Conservation (phyloP, 1,140 invertebrate species). For the Nylanderia fulva region DNA sequence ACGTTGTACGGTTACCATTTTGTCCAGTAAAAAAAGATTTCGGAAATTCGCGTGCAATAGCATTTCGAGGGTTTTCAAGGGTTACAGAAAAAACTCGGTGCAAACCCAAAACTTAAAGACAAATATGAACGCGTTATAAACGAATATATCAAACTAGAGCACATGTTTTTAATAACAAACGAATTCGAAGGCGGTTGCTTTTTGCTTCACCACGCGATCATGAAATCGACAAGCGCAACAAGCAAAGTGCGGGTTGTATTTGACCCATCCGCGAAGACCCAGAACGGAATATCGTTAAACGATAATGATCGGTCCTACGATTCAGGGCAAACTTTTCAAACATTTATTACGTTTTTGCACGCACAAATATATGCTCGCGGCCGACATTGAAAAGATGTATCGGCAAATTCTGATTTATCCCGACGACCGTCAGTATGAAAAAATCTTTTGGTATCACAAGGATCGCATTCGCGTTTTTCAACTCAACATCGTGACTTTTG, state of each 20-base stretch:
- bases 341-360: neutral
- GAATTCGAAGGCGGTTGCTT: neutral
- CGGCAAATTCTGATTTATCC: neutral
- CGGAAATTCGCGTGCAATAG: neutral
- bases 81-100: neutral
- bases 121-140: neutral
- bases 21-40: neutral
- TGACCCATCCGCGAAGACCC: neutral
- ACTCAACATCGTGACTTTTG: neutral
- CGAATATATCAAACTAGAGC: neutral
- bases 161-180: neutral
- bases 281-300: neutral
- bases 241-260: neutral
- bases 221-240: neutral
- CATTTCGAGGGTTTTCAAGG: too few species aligned
- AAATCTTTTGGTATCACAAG: neutral
- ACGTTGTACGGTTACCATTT: neutral
- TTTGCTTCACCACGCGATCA: neutral
- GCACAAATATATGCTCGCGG: neutral
- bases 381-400: too few species aligned
- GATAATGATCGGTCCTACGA: neutral
- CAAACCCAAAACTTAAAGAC: neutral
- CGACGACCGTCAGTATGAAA: neutral
- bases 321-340: neutral
- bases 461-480: too few species aligned